phyloP scores from a whole-genome alignment of 2,888 invertebrate genomes.

The Lochmaea crataegi region DNA sequence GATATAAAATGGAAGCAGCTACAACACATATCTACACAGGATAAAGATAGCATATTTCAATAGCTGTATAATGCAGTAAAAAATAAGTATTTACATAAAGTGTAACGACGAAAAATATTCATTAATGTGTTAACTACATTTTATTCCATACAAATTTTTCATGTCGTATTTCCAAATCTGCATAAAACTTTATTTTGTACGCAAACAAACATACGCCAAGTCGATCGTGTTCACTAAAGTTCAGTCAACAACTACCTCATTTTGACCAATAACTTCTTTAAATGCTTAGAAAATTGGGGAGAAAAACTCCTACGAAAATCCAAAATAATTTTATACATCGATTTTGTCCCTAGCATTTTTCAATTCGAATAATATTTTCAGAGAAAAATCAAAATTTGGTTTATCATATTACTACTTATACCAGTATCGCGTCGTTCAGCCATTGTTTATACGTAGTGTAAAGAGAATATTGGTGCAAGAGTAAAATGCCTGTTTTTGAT shows the following conservation, averaged over 20 bases:
- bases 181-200: slow-evolving; percentile 44
- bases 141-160: slow-evolving; percentile 30
- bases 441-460: slow-evolving; percentile 65
- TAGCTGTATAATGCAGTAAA: slow-evolving; percentile 1
- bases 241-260: slow-evolving; percentile 35
- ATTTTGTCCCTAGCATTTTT: slow-evolving; percentile 68
- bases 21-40: slow-evolving; percentile 6
- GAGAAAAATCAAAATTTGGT: slow-evolving; percentile 68
- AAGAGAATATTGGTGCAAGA: slow-evolving; percentile 63
- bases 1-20: slow-evolving; percentile 22
- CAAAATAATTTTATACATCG: slow-evolving; percentile 65
- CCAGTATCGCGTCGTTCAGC: slow-evolving; percentile 67
- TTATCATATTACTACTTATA: slow-evolving; percentile 58
- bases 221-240: slow-evolving; percentile 44
- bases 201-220: slow-evolving; percentile 41
- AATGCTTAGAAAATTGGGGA: slow-evolving; percentile 59
- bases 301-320: slow-evolving; percentile 63
- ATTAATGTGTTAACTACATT: slow-evolving; percentile 30
- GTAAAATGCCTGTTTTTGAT: slow-evolving; percentile 67
- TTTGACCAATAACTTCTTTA: slow-evolving; percentile 54
- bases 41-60: slow-evolving; percentile 2
- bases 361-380: slow-evolving; percentile 64
- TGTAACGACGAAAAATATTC: slow-evolving; percentile 35
- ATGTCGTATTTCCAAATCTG: slow-evolving; percentile 23
- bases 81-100: slow-evolving; percentile 13